Evolutionary conservation across 2,888 invertebrate species (phyloP).

Genomic region (Parasteatoda lunata): DNA sequence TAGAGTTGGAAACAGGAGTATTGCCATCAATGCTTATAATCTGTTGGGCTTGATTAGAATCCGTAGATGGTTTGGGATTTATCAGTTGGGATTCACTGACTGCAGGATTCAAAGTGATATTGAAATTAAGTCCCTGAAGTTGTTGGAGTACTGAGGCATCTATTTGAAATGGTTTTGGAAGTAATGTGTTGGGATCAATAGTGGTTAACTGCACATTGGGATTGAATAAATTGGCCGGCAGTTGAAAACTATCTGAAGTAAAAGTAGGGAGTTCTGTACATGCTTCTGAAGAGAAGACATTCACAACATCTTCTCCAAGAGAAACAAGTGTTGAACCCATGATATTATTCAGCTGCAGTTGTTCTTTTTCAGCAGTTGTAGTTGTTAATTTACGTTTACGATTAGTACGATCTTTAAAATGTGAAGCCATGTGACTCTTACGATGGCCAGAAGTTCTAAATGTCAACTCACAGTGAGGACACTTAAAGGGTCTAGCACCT

Average conservation of each 20-base stretch:
- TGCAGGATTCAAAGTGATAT: slow-evolving; percentile 74
- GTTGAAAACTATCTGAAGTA: slow-evolving; percentile 73
- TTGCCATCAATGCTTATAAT: slow-evolving; percentile 39
- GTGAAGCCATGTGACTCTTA: slow-evolving; percentile 79
- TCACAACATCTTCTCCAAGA: slow-evolving; percentile 71
- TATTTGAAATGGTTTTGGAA: slow-evolving; percentile 75
- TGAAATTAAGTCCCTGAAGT: slow-evolving; percentile 74
- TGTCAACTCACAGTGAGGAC: slow-evolving; percentile 84
- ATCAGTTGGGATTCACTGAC: slow-evolving; percentile 16
- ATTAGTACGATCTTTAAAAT: slow-evolving; percentile 72
- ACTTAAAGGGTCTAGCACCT: slow-evolving; percentile 80
- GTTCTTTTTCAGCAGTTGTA: background rate
- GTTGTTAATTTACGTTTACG: slow-evolving; percentile 43
- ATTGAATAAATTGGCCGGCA: slow-evolving; percentile 72
- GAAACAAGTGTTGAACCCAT: slow-evolving; percentile 35
- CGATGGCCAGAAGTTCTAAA: slow-evolving; percentile 82
- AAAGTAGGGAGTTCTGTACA: background rate
- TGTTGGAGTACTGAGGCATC: slow-evolving; percentile 76
- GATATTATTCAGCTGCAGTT: background rate
- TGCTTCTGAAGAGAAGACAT: slow-evolving; percentile 27
- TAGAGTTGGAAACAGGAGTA: slow-evolving; percentile 4
- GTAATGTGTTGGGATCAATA: slow-evolving; percentile 73
- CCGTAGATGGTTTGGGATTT: slow-evolving; percentile 10
- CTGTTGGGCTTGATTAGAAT: slow-evolving; percentile 36
- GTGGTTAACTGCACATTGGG: slow-evolving; percentile 75